A percentile compares a stretch with the other conserved stretches of the same genome.
These are phyloP conservation scores for Drosophila teissieri DNA, from an alignment of 1,140 invertebrate genomes.

Conservation along the genomic window DNA sequence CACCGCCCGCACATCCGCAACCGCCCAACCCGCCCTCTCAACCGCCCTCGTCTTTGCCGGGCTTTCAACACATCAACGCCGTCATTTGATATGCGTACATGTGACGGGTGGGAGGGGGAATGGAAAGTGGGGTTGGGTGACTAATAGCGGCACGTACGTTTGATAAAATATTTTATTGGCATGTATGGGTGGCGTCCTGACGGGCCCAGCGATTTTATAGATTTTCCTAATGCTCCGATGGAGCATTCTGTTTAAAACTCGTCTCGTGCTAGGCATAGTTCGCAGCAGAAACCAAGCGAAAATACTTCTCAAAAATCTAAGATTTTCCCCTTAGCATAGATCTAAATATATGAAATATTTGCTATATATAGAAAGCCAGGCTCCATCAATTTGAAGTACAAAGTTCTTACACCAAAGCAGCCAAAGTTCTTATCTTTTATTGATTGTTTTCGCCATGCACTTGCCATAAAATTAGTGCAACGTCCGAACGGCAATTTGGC, in stretches of 20 bases:
- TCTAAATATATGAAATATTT: too few species aligned
- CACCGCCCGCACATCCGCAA: slow-evolving; percentile 27
- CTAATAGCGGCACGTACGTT: slow-evolving; percentile 80
- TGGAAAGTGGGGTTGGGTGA: slow-evolving; percentile 9
- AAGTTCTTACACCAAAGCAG: background rate
- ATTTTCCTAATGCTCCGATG: slow-evolving; percentile 61
- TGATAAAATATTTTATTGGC: slow-evolving; percentile 84
- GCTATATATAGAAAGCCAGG: too few species aligned
- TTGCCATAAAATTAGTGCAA: slow-evolving; percentile 65
- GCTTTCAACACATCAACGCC: slow-evolving; percentile 79
- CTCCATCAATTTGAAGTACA: too few species aligned
- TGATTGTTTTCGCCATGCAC: slow-evolving; percentile 48
- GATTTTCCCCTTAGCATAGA: too few species aligned
- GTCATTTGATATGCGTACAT: slow-evolving; percentile 80
- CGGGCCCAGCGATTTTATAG: slow-evolving; percentile 71
- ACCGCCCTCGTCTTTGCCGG: slow-evolving; percentile 42
- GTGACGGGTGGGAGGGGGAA: slow-evolving; percentile 31
- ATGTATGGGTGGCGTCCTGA: slow-evolving; percentile 60
- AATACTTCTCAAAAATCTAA: too few species aligned
- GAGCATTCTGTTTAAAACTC: background rate
- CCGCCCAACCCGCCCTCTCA: slow-evolving; percentile 27
- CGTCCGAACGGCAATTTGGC: slow-evolving; percentile 29
- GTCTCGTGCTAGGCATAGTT: background rate
- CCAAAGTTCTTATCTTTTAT: slow-evolving; percentile 25
- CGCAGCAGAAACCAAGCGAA: background rate